Percentiles rank a stretch among this genome's conserved stretches.
Evolutionary conservation across 1,140 invertebrate species (phyloP).

Genomic region (Brachionus calyciflorus): DNA sequence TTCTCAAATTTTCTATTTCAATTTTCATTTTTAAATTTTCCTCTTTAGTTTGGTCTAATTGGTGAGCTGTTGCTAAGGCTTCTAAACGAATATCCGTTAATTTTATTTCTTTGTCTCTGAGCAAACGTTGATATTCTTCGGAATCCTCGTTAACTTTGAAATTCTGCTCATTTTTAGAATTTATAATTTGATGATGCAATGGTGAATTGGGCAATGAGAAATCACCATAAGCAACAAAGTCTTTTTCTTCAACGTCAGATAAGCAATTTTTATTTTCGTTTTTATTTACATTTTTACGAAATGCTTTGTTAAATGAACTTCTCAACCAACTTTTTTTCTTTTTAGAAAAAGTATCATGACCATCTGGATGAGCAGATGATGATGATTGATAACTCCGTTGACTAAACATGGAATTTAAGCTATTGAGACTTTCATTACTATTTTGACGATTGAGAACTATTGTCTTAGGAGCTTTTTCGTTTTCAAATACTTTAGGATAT

Average conservation of each 20-base stretch:
- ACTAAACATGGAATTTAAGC: conserved; percentile 37
- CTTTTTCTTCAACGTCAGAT: conserved; percentile 66
- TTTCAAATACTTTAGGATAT: conserved; percentile 47
- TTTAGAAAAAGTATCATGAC: conserved; percentile 20
- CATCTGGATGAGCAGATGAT: background rate
- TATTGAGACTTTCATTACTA: conserved; percentile 36
- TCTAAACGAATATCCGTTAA: conserved; percentile 91
- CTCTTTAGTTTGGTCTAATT: conserved; percentile 90
- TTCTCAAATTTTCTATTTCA: conserved; percentile 37
- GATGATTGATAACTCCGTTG: conserved; percentile 7
- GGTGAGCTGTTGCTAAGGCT: conserved; percentile 89
- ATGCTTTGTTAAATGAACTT: conserved; percentile 96
- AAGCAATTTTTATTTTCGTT: conserved; percentile 50
- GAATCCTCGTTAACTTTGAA: conserved; percentile 62
- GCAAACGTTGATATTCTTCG: conserved; percentile 81
- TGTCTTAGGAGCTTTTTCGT: background rate
- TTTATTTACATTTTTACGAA: conserved; percentile 65
- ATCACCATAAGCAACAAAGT: conserved; percentile 52
- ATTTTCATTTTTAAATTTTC: conserved; percentile 92
- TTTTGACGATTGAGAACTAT: background rate
- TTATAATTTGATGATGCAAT: conserved; percentile 47
- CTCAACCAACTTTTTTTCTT: conserved; percentile 65
- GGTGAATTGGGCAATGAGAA: conserved; percentile 62
- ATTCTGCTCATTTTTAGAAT: background rate
- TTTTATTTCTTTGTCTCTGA: conserved; percentile 90